Conservation (phyloP, 2,113 vertebrate species). For the Gopherus flavomarginatus region DNA sequence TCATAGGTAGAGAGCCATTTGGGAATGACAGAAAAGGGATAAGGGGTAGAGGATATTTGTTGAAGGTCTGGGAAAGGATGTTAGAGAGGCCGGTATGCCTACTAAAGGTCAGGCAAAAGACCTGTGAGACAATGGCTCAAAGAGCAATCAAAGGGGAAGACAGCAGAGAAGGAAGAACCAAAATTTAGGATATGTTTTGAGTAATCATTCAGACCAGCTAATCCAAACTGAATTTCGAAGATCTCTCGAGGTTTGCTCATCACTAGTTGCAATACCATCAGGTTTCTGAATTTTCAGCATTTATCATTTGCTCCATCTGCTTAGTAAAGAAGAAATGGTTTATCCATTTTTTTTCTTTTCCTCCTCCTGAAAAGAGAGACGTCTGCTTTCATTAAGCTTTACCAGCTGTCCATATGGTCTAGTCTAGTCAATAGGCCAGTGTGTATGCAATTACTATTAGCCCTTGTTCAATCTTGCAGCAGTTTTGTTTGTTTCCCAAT, state of each 20-base stretch:
- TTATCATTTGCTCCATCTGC: slow-evolving; percentile 16
- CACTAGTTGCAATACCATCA: background rate
- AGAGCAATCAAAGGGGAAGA: background rate
- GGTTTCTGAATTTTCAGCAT: background rate
- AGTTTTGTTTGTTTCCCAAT: slow-evolving; percentile 34
- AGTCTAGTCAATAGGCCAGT: slow-evolving; percentile 1
- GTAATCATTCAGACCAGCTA: background rate
- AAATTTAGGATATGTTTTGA: background rate
- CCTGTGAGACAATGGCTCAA: background rate
- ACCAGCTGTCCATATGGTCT: slow-evolving; percentile 18
- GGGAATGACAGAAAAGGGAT: background rate
- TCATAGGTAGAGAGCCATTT: background rate
- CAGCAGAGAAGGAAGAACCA: background rate
- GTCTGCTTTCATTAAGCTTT: slow-evolving; percentile 51
- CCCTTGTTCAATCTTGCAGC: background rate
- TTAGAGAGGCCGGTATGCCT: background rate
- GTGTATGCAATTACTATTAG: background rate
- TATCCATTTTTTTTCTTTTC: background rate
- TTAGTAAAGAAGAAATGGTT: slow-evolving; percentile 25
- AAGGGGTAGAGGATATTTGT: background rate
- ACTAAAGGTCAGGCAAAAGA: background rate
- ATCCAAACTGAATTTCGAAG: background rate
- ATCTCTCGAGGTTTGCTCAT: background rate
- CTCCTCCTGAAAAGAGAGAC: slow-evolving; percentile 31
- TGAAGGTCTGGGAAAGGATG: background rate